Conservation (phyloP, 2,888 invertebrate genomes). For the Ceriagrion tenellum region DNA sequence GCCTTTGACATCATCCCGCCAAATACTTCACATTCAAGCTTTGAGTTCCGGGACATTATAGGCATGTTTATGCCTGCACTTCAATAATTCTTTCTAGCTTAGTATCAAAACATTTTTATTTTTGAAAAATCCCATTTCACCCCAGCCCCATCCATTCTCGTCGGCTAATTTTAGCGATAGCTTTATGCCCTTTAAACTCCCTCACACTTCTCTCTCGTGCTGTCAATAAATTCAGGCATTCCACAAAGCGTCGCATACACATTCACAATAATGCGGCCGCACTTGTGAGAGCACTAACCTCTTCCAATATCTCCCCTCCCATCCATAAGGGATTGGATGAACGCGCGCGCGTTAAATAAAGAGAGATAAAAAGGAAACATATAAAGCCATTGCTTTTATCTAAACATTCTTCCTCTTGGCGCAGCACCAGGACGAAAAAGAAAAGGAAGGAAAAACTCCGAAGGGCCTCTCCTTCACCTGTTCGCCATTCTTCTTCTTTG, state of each 20-base stretch:
- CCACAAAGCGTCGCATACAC: background rate
- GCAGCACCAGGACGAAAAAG: slow-evolving; percentile 33
- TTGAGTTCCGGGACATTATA: slow-evolving; percentile 34
- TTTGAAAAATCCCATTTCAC: slow-evolving; percentile 10
- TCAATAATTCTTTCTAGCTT: slow-evolving; percentile 16
- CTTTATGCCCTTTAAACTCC: background rate
- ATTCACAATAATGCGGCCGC: background rate
- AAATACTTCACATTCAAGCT: slow-evolving; percentile 35
- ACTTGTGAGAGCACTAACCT: slow-evolving; percentile 14
- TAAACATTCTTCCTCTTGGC: slow-evolving; percentile 37
- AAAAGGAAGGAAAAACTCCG: background rate
- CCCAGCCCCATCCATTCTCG: background rate
- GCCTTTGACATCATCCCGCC: slow-evolving; percentile 33
- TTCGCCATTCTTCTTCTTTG: slow-evolving; percentile 4
- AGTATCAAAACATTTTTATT: slow-evolving; percentile 37
- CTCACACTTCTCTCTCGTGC: background rate
- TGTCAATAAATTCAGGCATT: slow-evolving; percentile 50
- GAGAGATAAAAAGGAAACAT: slow-evolving; percentile 20
- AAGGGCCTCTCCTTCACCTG: slow-evolving; percentile 21
- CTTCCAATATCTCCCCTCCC: background rate
- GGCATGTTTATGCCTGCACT: slow-evolving; percentile 31
- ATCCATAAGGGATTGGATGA: slow-evolving; percentile 21
- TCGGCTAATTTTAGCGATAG: slow-evolving; percentile 6
- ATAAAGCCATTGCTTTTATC: slow-evolving; percentile 32
- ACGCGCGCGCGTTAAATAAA: background rate